phyloP scores from a whole-genome alignment of 2,888 invertebrate genomes.

The Dynastes grantii region DNA sequence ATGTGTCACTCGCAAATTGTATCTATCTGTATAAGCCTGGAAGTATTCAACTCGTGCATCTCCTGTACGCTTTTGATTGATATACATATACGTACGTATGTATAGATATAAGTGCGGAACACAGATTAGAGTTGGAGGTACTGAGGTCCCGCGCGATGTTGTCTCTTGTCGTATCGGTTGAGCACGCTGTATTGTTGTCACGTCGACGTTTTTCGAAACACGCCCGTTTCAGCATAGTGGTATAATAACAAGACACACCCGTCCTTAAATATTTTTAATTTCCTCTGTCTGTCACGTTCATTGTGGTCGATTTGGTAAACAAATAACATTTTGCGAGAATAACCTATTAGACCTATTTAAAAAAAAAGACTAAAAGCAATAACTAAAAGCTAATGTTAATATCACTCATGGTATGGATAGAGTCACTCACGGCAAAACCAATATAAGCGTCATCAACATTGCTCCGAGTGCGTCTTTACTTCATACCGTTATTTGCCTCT shows the following conservation, averaged over 20 bases:
- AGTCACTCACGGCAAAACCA: too few species aligned
- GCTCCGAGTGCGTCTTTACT: too few species aligned
- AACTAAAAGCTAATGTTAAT: too few species aligned
- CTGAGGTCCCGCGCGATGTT: background rate
- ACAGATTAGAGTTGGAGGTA: conserved; percentile 12
- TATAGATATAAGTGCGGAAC: conserved; percentile 26
- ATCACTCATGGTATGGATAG: too few species aligned
- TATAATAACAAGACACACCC: background rate
- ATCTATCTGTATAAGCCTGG: conserved; percentile 62
- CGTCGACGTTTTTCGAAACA: conserved; percentile 12
- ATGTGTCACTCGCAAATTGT: conserved; percentile 66
- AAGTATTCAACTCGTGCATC: conserved; percentile 52
- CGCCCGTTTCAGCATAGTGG: background rate
- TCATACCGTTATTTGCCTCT: too few species aligned
- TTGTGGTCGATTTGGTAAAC: too few species aligned
- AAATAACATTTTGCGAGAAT: too few species aligned
- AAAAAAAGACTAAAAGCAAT: too few species aligned
- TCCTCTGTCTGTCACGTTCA: too few species aligned
- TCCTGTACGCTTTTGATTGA: conserved; percentile 60
- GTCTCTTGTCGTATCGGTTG: conserved; percentile 18
- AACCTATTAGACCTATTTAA: too few species aligned
- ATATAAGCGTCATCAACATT: too few species aligned
- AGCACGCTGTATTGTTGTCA: conserved; percentile 17
- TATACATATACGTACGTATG: conserved; percentile 51
- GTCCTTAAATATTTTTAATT: background rate